A percentile compares a stretch with the other conserved stretches of the same genome.
Evolutionary conservation across 2,113 vertebrate species (phyloP).

Genomic region (Monopterus albus): DNA sequence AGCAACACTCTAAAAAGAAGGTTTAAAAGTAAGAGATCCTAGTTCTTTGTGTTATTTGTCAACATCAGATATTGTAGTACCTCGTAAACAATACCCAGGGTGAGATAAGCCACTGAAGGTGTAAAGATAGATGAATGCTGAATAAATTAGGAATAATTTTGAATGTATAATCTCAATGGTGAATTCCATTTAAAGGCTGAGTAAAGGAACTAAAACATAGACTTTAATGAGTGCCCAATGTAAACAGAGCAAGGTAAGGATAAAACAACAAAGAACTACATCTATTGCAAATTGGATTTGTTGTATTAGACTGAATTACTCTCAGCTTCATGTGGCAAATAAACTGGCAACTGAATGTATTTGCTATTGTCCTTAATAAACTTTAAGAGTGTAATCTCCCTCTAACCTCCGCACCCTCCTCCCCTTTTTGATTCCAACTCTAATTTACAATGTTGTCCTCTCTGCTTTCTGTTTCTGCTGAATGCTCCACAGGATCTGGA

Average conservation of each 20-base stretch:
- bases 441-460: not conserved
- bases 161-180: slow-evolving; percentile 17
- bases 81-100: not conserved
- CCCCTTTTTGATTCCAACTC: not conserved
- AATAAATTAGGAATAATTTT: no score
- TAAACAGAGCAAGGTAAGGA: not conserved
- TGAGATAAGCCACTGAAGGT: not conserved
- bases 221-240: not conserved
- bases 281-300: no score
- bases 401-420: no score
- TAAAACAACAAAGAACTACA: not conserved
- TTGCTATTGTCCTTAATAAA: not conserved
- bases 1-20: not conserved
- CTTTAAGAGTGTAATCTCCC: not conserved
- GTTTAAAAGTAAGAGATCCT: not conserved
- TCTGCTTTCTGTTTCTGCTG: not conserved
- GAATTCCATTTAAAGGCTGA: slow-evolving; percentile 25
- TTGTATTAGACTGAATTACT: no score
- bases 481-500: not conserved
- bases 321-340: no score
- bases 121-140: slow-evolving; percentile 2
- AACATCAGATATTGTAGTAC: slow-evolving; percentile 16
- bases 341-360: no score
- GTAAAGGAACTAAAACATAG: not conserved
- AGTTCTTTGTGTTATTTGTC: slow-evolving; percentile 19